Evolutionary conservation across 2,113 vertebrate species (phyloP), one percentile per base, ranked within the genome.

Genomic region (Bubo bubo): DNA sequence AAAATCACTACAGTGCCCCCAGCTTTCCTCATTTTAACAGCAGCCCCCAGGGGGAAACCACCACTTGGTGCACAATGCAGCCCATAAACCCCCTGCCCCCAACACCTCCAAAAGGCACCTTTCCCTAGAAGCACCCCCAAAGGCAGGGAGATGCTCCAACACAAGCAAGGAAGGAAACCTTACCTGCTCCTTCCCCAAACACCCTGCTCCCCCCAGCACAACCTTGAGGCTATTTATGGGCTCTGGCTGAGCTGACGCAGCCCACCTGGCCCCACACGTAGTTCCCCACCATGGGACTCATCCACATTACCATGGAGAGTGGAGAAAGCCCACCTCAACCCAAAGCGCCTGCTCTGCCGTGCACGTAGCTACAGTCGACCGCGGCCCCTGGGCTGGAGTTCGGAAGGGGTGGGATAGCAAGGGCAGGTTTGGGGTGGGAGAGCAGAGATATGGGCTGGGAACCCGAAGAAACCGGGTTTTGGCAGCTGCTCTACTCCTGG

Each of bases 361-460:
- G 1, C 28, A 4, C 1, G 1, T 12, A 17, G 34, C 34, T 37
- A 13, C 1, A 0, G 28, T 19, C 1, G 0, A 30, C 17, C 12
- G 0, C 0, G 0, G 2, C 14, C 34, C 30, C 26, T 1, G 3
- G 1, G 4, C 32, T 0, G 1, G 1, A 9, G 35, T 7, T 7
- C 0, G 4, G 22, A 16, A 19, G 27, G 41, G 10, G 14, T 6
- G 49, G 41, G 64, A 20, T 17, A 17, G 23, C 1, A 3, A 27
- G 17, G 22, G 15, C 18, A 50, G 35, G 30, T 34, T 34, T 63
- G 41, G 37, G 24, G 39, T 21, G n/a, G 60, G 28, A 71, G 8
- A 30, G 10, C 28, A 26, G 32, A 34, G 16, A 43, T 4, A 0
- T 1, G 4, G 4, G n/a, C 49, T 39, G 21, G 4, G 27, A 28